Evolutionary conservation across 2,888 invertebrate species (phyloP).

Genomic region (Epinotia nisella): DNA sequence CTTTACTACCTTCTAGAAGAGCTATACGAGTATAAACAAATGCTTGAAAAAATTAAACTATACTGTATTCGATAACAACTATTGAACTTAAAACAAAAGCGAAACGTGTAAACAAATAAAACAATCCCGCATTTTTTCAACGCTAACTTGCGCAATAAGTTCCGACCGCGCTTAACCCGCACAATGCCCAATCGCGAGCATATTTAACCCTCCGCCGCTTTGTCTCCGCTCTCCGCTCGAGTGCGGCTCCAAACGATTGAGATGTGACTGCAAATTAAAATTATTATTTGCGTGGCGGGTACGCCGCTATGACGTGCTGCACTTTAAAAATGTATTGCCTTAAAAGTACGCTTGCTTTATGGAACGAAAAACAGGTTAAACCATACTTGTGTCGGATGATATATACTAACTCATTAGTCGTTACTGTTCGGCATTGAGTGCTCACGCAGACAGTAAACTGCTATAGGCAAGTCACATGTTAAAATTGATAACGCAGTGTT

Average conservation of each 20-base stretch:
- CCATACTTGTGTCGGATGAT: no score
- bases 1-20: no score
- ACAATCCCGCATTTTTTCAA: background rate
- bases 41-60: background rate
- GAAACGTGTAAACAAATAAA: conserved; percentile 2
- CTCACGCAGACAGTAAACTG: no score
- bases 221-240: conserved; percentile 24
- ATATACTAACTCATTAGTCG: no score
- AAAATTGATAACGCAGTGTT: no score
- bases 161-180: conserved; percentile 5
- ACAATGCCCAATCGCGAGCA: conserved; percentile 35
- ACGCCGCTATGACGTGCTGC: no score
- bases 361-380: no score
- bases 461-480: no score
- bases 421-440: no score
- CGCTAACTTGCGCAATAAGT: conserved; percentile 28
- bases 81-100: background rate
- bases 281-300: conserved; percentile 15
- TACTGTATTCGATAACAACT: background rate
- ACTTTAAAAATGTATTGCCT: background rate
- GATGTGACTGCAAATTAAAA: conserved; percentile 31
- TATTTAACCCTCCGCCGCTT: conserved; percentile 34
- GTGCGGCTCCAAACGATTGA: conserved; percentile 16
- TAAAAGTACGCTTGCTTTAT: no score
- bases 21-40: background rate